Evolutionary conservation across 2,797 vertebrate species (phyloP).

Genomic region (Lophius americanus): DNA sequence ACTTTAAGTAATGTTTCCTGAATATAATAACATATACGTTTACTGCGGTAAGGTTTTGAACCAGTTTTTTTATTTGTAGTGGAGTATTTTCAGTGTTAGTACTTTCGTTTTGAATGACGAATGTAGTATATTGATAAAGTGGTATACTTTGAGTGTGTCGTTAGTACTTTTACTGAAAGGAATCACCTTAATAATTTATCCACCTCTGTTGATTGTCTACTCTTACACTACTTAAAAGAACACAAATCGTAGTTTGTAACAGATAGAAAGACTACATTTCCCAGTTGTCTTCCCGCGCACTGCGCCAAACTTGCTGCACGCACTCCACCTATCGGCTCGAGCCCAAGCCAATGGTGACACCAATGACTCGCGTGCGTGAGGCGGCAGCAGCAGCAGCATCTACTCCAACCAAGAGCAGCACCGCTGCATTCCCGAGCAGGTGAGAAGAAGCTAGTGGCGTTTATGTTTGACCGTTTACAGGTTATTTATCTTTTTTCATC

Average conservation of each 20-base stretch:
- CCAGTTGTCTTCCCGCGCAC: constrained; percentile 64
- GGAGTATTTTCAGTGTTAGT: too few species aligned
- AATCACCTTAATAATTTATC: too few species aligned
- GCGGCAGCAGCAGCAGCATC: constrained; percentile 61
- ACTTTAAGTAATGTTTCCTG: too few species aligned
- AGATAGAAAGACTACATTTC: constrained; percentile 60
- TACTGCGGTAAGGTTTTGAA: too few species aligned
- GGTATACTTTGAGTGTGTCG: too few species aligned
- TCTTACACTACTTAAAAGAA: too few species aligned
- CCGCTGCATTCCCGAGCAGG: constrained; percentile 67
- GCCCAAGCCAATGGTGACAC: constrained; percentile 16
- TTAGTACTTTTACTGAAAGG: too few species aligned
- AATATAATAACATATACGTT: too few species aligned
- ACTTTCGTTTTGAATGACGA: too few species aligned
- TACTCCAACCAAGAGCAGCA: constrained; percentile 36
- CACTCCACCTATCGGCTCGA: constrained; percentile 75
- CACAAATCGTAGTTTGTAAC: not conserved
- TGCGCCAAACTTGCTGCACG: constrained; percentile 71
- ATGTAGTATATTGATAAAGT: too few species aligned
- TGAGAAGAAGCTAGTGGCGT: constrained; percentile 53
- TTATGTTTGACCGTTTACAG: not conserved
- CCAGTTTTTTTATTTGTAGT: too few species aligned
- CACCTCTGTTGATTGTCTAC: too few species aligned
- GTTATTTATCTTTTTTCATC: not conserved
- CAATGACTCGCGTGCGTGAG: constrained; percentile 40